A percentile compares a stretch with the other conserved stretches of the same genome.
phyloP scores from a whole-genome alignment of 2,113 vertebrate species.

The Phalacrocorax brasilianus region DNA sequence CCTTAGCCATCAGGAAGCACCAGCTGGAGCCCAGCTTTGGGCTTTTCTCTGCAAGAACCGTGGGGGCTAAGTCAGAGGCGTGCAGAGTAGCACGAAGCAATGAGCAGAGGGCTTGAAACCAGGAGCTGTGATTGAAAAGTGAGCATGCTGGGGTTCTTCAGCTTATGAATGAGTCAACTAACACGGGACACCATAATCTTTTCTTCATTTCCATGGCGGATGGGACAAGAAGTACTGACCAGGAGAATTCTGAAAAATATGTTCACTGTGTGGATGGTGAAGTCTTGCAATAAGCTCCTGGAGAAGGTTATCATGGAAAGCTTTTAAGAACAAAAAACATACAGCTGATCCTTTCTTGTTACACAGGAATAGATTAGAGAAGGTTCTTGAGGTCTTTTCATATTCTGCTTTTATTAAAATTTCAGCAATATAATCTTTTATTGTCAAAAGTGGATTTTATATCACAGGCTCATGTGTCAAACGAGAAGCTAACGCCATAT shows the following conservation, averaged over 20 bases:
- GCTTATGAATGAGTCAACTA: neutral
- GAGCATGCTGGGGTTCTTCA: neutral
- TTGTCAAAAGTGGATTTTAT: neutral
- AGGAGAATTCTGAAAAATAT: neutral
- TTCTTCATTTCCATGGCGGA: neutral
- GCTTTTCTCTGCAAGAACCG: neutral
- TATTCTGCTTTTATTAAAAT: neutral
- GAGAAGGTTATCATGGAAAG: neutral
- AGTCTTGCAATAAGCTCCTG: neutral
- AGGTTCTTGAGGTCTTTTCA: neutral
- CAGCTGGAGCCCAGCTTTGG: neutral
- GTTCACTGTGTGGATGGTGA: neutral
- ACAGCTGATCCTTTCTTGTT: neutral
- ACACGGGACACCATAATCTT: neutral
- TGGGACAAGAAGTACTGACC: neutral
- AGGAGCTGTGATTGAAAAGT: neutral
- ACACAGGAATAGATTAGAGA: neutral
- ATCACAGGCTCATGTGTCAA: neutral
- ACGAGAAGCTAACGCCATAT: accelerated
- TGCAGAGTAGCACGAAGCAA: neutral
- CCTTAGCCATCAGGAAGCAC: neutral
- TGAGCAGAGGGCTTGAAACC: neutral
- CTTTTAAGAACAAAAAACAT: neutral
- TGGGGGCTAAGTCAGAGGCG: neutral
- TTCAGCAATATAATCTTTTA: neutral